Evolutionary conservation across 2,888 invertebrate genomes (phyloP), one percentile per base, ranked within the genome.

Genomic region (Ecliptopera silaceata): DNA sequence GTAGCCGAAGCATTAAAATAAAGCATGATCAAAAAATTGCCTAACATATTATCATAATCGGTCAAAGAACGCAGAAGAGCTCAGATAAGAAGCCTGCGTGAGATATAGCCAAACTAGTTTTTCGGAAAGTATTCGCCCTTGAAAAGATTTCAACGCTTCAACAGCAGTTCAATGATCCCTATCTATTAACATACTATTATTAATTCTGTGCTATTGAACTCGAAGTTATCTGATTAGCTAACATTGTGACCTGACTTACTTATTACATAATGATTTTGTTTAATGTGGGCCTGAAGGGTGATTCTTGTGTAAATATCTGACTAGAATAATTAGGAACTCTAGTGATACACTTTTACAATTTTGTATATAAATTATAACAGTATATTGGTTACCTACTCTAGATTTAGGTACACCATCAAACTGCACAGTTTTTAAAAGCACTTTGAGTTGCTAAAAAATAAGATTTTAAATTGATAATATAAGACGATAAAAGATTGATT

Each of bases 141-240:
- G 87, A 88, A 87, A 86, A 88, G 85, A 88, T 85, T 84, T 88
- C 88, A 87, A 86, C 88, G 88, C 84, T 79, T 80, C 77, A 75
- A 79, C 77, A 71, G 75, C 66, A 76, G 86, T 82, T 85, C 84
- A 83, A 75, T 84, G 86, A 81, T 78, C 85, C 55, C 47, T 57
- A 52, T 53, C 70, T 76, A 73, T 71, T 72, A 43, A 47, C 32
- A 52, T 57, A 38, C 38, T 26, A 57, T 51, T 52, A 39, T 52
- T 57, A 52, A 38, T 47, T 43, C 42, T 52, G 26, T 56, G 51
- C 29, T 57, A 74, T 70, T 71, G 69, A 74, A 65, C 70, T 71
- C 68, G 71, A 2, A 26, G 26, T 75, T 71, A 77, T 74, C 70
- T 59, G 70, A 72, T 77, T 71, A 77, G 62, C 66, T 71, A 68